Evolutionary conservation across 2,888 invertebrate genomes (phyloP).

Genomic region (Epistrophe eligans): DNA sequence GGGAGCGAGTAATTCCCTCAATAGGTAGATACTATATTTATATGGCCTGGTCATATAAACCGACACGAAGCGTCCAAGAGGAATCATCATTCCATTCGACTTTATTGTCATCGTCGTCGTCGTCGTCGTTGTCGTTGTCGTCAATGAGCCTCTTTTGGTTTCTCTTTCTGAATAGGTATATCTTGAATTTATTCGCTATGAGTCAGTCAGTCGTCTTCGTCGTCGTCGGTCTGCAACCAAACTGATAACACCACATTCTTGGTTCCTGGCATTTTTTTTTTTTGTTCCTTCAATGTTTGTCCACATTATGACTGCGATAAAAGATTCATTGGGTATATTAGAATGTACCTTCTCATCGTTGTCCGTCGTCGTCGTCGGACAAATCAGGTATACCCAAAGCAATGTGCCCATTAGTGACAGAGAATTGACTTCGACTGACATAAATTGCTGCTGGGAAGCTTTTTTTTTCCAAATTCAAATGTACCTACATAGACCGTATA

Average conservation of each 20-base stretch:
- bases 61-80: slow-evolving; percentile 16
- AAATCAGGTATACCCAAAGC: slow-evolving; percentile 16
- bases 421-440: slow-evolving; percentile 22
- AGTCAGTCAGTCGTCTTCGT: slow-evolving; percentile 39
- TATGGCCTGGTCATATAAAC: slow-evolving; percentile 64
- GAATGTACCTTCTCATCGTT: slow-evolving; percentile 51
- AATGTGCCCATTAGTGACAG: slow-evolving; percentile 26
- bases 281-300: slow-evolving; percentile 51
- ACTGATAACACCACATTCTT: slow-evolving; percentile 69
- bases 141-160: slow-evolving; percentile 32
- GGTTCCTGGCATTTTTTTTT: slow-evolving; percentile 46
- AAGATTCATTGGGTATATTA: slow-evolving; percentile 55
- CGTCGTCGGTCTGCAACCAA: slow-evolving; percentile 33
- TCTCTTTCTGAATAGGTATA: slow-evolving; percentile 8
- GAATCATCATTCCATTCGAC: slow-evolving; percentile 52
- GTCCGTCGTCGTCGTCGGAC: background rate
- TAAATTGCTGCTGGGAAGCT: slow-evolving; percentile 50
- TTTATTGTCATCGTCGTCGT: slow-evolving; percentile 7
- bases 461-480: slow-evolving; percentile 49
- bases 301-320: slow-evolving; percentile 73
- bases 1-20: slow-evolving; percentile 56
- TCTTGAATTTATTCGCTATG: slow-evolving; percentile 57
- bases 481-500: background rate
- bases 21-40: background rate
- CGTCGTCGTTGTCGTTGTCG: background rate